Base-by-base conservation (phyloP, 2,113 vertebrate species). In the Silurus meridionalis region DNA sequence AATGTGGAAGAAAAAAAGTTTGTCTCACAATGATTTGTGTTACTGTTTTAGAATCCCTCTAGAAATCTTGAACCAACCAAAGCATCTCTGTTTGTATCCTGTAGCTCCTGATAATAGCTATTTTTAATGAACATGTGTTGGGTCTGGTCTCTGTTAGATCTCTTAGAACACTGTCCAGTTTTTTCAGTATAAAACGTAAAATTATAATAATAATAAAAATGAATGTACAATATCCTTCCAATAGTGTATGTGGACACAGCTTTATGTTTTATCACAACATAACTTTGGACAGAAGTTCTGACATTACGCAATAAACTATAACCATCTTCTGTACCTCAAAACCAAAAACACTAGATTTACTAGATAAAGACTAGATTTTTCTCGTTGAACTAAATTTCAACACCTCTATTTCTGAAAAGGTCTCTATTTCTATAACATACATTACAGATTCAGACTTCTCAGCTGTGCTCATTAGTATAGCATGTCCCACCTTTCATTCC, bases 401-500 rank as follows among this genome's bases (percentile, higher is more conserved):
- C 37, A 37, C 1, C 37, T 37, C 37, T 37, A 37, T 37, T 37
- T 37, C 37, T 37, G 37, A 37, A 37, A 80, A 25, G 25, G 25
- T 78, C 21, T 75, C 0, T 11, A 9, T 75, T 17, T 77, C 19
- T 77, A 57, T 14, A 78, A 53, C 0, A 4, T 25, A 11, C 25
- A n/a, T 64, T 25, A 37, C 25, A 60, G 6, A 37, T 4, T 9
- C 60, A 2, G 25, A 46, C 14, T 37, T 13, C 78, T 80, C 63
- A 66, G 50, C 21, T 5, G 25, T n/a, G n/a, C 50, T 15, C 63
- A 69, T 80, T 72, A 55, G 37, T 61, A 5, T n/a, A 57, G 13
- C 37, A 37, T 74, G 72, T 82, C 74, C 83, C 83, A 69, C 78
- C 75, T 84, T 79, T 86, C 50, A n/a, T 80, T 87, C 60, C 83